Evolutionary conservation across 2,888 invertebrate genomes (phyloP).

Genomic region (Habrosyne pyritoides): DNA sequence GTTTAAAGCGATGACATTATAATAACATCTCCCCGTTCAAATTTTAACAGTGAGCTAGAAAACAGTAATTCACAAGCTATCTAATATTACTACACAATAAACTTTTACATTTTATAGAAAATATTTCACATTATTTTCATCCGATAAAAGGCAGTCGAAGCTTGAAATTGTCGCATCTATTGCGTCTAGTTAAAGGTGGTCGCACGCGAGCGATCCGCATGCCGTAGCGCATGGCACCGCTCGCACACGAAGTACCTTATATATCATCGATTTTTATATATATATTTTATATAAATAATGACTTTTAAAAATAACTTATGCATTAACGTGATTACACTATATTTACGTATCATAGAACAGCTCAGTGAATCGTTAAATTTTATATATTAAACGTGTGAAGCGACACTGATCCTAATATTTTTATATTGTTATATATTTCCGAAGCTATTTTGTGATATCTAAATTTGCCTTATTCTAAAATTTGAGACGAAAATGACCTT

Average conservation of each 20-base stretch:
- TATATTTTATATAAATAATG: slow-evolving; percentile 70
- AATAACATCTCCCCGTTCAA: slow-evolving; percentile 46
- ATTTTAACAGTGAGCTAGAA: slow-evolving; percentile 67
- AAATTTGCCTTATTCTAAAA: slow-evolving; percentile 64
- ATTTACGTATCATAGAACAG: slow-evolving; percentile 79
- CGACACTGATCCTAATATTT: slow-evolving; percentile 77
- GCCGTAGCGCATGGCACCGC: slow-evolving; percentile 18
- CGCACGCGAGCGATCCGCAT: not conserved
- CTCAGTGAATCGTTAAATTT: slow-evolving; percentile 68
- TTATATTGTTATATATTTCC: slow-evolving; percentile 62
- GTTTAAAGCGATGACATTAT: slow-evolving; percentile 74
- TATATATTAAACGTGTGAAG: slow-evolving; percentile 62
- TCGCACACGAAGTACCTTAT: slow-evolving; percentile 22
- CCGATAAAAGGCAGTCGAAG: slow-evolving; percentile 72
- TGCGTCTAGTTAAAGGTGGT: slow-evolving; percentile 44
- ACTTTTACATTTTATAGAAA: slow-evolving; percentile 77
- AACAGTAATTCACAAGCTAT: slow-evolving; percentile 75
- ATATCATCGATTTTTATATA: slow-evolving; percentile 29
- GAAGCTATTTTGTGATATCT: slow-evolving; percentile 78
- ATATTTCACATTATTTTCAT: slow-evolving; percentile 70
- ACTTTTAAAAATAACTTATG: slow-evolving; percentile 63
- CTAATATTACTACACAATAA: slow-evolving; percentile 70
- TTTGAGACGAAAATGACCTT: slow-evolving; percentile 43
- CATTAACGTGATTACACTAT: slow-evolving; percentile 76
- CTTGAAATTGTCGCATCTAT: slow-evolving; percentile 64